These are phyloP conservation scores for Barypeithes pellucidus DNA, from an alignment of 2,888 invertebrate species.

Conservation along the genomic window DNA sequence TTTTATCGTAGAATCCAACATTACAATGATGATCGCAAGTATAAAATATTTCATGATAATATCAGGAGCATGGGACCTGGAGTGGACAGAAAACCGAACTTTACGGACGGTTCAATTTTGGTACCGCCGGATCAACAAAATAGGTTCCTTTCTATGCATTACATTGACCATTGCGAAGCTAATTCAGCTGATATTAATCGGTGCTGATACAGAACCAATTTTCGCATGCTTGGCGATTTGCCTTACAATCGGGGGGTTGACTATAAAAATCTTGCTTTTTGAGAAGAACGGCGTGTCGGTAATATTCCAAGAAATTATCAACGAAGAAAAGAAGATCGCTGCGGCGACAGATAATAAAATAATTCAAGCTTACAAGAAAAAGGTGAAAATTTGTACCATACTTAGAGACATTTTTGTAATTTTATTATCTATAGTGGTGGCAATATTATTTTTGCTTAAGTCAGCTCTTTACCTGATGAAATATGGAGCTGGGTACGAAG, in stretches of 20 bases:
- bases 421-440: neutral
- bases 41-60: neutral
- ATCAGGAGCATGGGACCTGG: neutral
- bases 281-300: neutral
- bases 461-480: neutral
- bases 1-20: too few species aligned
- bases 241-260: neutral
- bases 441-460: neutral
- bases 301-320: neutral
- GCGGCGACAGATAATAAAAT: neutral
- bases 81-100: neutral
- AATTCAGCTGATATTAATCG: neutral
- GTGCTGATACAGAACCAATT: neutral
- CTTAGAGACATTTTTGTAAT: neutral
- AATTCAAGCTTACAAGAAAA: neutral
- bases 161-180: neutral
- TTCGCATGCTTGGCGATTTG: neutral
- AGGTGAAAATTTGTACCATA: neutral
- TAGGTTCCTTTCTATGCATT: neutral
- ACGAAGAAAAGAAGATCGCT: neutral
- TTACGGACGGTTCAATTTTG: neutral
- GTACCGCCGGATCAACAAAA: neutral
- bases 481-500: neutral
- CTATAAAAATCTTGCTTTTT: neutral
- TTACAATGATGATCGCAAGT: neutral